These are phyloP conservation scores for Pyralis farinalis DNA, from an alignment of 2,888 invertebrate genomes.

Conservation along the genomic window DNA sequence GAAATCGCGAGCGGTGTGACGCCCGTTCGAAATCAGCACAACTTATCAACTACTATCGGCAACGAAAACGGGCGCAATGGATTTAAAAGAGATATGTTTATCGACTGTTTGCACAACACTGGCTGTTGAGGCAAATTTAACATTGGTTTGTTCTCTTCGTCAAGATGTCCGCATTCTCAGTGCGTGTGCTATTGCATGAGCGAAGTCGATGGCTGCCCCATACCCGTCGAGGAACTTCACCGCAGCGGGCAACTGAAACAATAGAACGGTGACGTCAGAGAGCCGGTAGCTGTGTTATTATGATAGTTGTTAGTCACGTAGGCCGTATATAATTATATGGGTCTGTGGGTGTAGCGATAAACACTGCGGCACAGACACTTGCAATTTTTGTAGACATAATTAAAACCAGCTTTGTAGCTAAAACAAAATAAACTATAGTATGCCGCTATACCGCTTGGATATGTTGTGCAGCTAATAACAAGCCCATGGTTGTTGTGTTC, in stretches of 20 bases:
- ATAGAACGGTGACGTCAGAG: conserved; percentile 44
- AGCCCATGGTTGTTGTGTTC: too few species aligned
- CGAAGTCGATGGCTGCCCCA: conserved; percentile 68
- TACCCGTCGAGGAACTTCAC: conserved; percentile 64
- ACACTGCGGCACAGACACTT: conserved; percentile 2
- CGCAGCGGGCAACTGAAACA: conserved; percentile 71
- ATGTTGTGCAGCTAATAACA: too few species aligned
- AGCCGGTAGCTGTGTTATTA: conserved; percentile 22
- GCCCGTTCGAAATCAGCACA: conserved; percentile 30
- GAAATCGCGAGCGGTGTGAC: conserved; percentile 29
- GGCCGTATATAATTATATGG: conserved; percentile 22
- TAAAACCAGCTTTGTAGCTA: too few species aligned
- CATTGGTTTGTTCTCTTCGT: conserved; percentile 29
- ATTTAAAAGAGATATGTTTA: conserved; percentile 35
- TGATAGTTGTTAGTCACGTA: conserved; percentile 27
- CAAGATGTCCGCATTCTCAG: conserved; percentile 38
- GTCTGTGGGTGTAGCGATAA: conserved; percentile 7
- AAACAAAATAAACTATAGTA: too few species aligned
- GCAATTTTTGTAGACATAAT: too few species aligned
- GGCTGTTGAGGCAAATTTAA: not conserved
- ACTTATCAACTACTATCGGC: conserved; percentile 49
- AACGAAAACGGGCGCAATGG: conserved; percentile 46
- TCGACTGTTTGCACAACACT: conserved; percentile 19
- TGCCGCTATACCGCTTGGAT: too few species aligned
- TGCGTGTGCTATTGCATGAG: conserved; percentile 28